phyloP scores from a whole-genome alignment of 92 coral and sea anemone genomes.

The Heliopora coerulea region DNA sequence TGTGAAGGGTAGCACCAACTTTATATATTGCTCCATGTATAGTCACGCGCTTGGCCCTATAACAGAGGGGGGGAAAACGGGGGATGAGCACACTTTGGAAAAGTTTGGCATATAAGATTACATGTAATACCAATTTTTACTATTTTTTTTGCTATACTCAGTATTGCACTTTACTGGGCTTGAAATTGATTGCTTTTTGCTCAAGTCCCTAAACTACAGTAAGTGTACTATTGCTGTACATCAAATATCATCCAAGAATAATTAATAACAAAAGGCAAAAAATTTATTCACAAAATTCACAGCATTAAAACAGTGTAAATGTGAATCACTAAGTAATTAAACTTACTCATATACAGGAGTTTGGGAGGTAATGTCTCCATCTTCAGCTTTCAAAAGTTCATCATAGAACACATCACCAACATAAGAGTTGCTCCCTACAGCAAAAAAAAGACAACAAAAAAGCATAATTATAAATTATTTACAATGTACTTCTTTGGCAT shows the following conservation, averaged over 20 bases:
- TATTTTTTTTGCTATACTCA: too few relatives aligned
- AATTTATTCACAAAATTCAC: not conserved
- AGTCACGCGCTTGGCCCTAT: constrained; percentile 54
- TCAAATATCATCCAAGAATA: too few relatives aligned
- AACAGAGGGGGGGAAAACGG: constrained; percentile 31
- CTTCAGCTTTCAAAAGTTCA: constrained; percentile 40
- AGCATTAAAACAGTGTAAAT: not conserved
- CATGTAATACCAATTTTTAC: not conserved
- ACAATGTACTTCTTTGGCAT: too few relatives aligned
- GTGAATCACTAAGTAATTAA: constrained; percentile 11
- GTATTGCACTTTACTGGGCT: too few relatives aligned
- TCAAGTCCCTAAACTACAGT: too few relatives aligned
- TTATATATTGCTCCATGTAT: constrained; percentile 61
- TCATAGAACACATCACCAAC: constrained; percentile 49
- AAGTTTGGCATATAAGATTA: constrained; percentile 6
- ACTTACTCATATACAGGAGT: constrained; percentile 46
- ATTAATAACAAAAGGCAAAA: not conserved
- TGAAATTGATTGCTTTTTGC: too few relatives aligned
- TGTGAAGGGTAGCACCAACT: constrained; percentile 53
- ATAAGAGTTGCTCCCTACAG: constrained; percentile 42
- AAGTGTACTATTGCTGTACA: too few relatives aligned
- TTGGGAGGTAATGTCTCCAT: constrained; percentile 36
- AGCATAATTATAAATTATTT: too few relatives aligned
- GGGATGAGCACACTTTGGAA: not conserved
- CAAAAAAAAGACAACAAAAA: not conserved